Conservation (phyloP, 2,888 invertebrate genomes). For the Parthenolecanium corni region DNA sequence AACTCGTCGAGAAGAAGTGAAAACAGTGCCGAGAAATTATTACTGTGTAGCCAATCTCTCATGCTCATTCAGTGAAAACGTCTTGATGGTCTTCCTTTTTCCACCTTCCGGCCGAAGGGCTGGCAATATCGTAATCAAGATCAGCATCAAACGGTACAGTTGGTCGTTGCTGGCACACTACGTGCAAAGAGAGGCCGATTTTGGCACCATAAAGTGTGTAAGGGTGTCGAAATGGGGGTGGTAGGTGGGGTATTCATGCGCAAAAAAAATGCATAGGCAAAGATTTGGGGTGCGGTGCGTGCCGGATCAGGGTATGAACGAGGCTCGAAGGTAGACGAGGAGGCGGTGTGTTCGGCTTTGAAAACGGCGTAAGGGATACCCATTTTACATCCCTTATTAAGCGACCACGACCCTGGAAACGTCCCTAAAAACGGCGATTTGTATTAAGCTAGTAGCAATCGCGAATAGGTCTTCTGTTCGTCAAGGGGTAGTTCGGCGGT, state of each 20-base stretch:
- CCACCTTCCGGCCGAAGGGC: too few species aligned
- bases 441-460: background rate
- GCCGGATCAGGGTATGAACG: background rate
- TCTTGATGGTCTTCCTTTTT: too few species aligned
- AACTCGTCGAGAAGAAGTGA: too few species aligned
- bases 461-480: background rate
- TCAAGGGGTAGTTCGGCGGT: background rate
- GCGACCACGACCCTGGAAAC: conserved; percentile 23
- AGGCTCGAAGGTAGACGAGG: background rate
- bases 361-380: background rate
- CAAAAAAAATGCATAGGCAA: conserved; percentile 1
- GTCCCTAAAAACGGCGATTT: conserved; percentile 11
- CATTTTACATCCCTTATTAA: conserved; percentile 4
- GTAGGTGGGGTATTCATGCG: conserved; percentile 5
- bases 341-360: conserved; percentile 5
- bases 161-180: too few species aligned
- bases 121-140: too few species aligned
- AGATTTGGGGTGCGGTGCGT: background rate
- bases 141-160: too few species aligned
- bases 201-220: too few species aligned
- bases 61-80: too few species aligned
- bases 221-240: too few species aligned
- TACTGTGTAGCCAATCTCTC: too few species aligned
- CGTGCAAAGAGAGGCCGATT: too few species aligned
- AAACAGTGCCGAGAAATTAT: too few species aligned